phyloP scores from a whole-genome alignment of 30 jellyfish, hydroid and myxozoan genomes.

The Aurelia sp. region DNA sequence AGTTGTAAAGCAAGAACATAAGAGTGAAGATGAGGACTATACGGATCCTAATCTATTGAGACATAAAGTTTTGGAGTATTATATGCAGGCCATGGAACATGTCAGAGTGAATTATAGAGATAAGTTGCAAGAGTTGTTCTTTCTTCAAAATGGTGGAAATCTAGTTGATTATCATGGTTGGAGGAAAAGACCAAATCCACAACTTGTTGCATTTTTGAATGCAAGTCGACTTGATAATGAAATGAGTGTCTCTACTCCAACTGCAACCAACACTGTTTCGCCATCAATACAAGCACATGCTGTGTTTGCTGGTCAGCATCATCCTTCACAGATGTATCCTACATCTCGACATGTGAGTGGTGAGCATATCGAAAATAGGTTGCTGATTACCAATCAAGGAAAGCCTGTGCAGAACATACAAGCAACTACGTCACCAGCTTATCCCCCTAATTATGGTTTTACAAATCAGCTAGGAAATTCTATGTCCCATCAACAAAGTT shows the following conservation, averaged over 20 bases:
- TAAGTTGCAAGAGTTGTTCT: conserved; percentile 85
- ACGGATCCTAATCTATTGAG: conserved; percentile 65
- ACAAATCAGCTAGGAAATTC: conserved; percentile 24
- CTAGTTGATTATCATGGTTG: conserved; percentile 98
- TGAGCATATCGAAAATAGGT: conserved; percentile 37
- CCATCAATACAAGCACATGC: conserved; percentile 84
- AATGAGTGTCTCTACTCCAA: conserved; percentile 82
- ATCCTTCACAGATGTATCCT: conserved; percentile 39
- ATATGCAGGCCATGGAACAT: conserved; percentile 75
- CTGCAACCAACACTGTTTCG: conserved; percentile 89
- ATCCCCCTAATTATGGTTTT: conserved; percentile 23
- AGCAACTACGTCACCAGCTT: conserved; percentile 1
- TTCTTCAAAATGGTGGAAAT: conserved; percentile 98
- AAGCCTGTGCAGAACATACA: conserved; percentile 33
- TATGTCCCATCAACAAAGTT: neutral
- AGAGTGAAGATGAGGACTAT: conserved; percentile 67
- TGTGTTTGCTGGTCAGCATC: conserved; percentile 52
- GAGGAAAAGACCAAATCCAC: conserved; percentile 92
- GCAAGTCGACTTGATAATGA: conserved; percentile 86
- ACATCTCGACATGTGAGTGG: conserved; percentile 5
- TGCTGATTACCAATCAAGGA: conserved; percentile 14
- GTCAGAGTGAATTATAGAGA: conserved; percentile 83
- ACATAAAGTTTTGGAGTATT: conserved; percentile 70
- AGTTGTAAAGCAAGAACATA: conserved; percentile 40
- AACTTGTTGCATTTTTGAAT: conserved; percentile 78